A percentile compares a stretch with the other conserved stretches of the same genome.
Evolutionary conservation across 2,888 invertebrate genomes (phyloP).

Genomic region (Ichneumoninae sp.): DNA sequence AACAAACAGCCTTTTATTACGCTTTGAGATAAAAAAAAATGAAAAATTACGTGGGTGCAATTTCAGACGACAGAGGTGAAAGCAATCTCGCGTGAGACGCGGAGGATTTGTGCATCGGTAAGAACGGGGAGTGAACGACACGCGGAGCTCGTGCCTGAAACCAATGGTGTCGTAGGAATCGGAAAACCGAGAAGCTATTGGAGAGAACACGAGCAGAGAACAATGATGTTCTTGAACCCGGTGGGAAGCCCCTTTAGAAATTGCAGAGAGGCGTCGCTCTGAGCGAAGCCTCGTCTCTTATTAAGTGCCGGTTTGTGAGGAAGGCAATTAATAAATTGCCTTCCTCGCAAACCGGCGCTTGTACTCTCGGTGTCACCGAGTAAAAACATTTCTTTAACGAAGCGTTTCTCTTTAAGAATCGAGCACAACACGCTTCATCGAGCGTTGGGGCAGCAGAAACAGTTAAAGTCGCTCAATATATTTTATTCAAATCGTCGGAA

Average conservation of each 20-base stretch:
- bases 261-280: constrained; percentile 31
- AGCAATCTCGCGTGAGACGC: constrained; percentile 20
- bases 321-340: neutral
- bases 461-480: neutral
- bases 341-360: constrained; percentile 11
- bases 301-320: neutral
- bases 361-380: constrained; percentile 25
- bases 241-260: neutral
- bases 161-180: neutral
- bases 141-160: neutral
- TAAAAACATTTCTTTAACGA: constrained; percentile 31
- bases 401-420: constrained; percentile 20
- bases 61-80: constrained; percentile 25
- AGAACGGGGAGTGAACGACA: neutral
- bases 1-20: neutral
- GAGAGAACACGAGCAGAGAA: constrained; percentile 27
- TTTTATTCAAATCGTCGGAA: neutral
- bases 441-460: neutral
- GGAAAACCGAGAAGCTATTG: neutral
- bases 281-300: constrained; percentile 18
- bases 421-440: neutral
- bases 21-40: constrained; percentile 9
- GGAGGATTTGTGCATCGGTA: neutral
- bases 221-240: constrained; percentile 40
- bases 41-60: constrained; percentile 38